Percentiles rank a stretch among this genome's conserved stretches.
phyloP scores from a whole-genome alignment of 92 coral and sea anemone genomes.

The Ricordea florida region DNA sequence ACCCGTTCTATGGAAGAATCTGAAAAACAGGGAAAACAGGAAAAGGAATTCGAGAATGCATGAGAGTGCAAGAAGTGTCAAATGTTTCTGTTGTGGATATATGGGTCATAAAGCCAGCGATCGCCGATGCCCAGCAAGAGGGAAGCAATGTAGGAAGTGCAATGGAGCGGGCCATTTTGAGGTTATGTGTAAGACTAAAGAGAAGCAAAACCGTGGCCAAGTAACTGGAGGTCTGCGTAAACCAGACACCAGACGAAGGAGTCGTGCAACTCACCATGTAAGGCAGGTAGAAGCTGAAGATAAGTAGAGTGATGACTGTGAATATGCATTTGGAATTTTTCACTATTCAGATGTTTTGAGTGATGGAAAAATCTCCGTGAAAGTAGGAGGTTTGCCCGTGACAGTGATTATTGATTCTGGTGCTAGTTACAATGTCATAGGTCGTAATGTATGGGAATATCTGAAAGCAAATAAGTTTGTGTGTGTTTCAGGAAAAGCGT shows the following conservation, averaged over 20 bases:
- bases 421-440: slow-evolving; percentile 61
- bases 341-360: background rate
- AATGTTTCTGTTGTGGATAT: no score
- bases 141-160: no score
- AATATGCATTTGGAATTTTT: slow-evolving; percentile 49
- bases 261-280: background rate
- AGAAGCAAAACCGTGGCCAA: background rate
- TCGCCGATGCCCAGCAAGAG: no score
- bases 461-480: slow-evolving; percentile 24
- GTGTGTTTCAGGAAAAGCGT: background rate
- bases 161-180: slow-evolving; percentile 6
- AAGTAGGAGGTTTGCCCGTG: slow-evolving; percentile 37
- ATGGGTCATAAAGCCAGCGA: no score
- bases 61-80: no score
- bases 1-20: no score
- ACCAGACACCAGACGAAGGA: background rate
- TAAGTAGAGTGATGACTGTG: background rate
- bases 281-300: background rate
- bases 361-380: slow-evolving; percentile 1
- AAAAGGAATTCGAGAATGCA: no score
- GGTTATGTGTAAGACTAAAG: slow-evolving; percentile 13
- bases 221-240: background rate
- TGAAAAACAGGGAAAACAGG: no score
- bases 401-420: slow-evolving; percentile 60
- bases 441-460: slow-evolving; percentile 26